Evolutionary conservation across 2,888 invertebrate species (phyloP).

Genomic region (Chymomyza fuscimana): DNA sequence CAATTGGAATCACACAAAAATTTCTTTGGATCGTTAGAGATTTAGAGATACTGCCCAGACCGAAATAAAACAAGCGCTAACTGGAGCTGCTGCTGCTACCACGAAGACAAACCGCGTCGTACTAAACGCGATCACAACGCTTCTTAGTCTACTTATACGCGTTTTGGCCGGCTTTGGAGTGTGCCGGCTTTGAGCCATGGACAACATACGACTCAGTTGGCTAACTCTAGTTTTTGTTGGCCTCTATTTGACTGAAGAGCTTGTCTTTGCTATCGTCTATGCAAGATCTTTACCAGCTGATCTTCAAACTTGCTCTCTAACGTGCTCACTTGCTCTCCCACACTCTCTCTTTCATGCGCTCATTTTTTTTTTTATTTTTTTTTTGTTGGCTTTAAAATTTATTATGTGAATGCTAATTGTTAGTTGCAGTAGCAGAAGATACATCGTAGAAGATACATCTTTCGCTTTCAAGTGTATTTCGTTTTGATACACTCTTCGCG

Average conservation of each 20-base stretch:
- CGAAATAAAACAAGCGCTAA: not conserved
- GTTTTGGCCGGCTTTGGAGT: not conserved
- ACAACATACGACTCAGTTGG: not conserved
- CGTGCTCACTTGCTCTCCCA: not conserved
- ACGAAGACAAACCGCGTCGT: conserved; percentile 60
- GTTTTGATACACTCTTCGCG: not conserved
- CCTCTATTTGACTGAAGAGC: not conserved
- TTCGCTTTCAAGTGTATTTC: not conserved
- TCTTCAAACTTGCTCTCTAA: not conserved
- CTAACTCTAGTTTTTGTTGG: not conserved
- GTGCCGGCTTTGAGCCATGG: not conserved
- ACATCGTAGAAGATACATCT: not conserved
- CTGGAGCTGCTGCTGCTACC: conserved; percentile 38
- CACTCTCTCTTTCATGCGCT: not conserved
- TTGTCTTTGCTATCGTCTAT: not conserved
- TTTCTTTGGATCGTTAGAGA: not conserved
- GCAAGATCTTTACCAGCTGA: not conserved
- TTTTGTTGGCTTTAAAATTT: conserved; percentile 36
- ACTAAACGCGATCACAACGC: conserved; percentile 67
- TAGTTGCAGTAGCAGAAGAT: conserved; percentile 8
- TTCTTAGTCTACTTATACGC: conserved; percentile 70
- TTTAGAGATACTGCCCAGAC: not conserved
- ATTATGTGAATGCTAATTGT: conserved; percentile 37
- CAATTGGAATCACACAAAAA: conserved; percentile 38
- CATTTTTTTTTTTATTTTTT: conserved; percentile 7